phyloP scores from a whole-genome alignment of 2,797 vertebrate genomes.

The Acanthornis magna region DNA sequence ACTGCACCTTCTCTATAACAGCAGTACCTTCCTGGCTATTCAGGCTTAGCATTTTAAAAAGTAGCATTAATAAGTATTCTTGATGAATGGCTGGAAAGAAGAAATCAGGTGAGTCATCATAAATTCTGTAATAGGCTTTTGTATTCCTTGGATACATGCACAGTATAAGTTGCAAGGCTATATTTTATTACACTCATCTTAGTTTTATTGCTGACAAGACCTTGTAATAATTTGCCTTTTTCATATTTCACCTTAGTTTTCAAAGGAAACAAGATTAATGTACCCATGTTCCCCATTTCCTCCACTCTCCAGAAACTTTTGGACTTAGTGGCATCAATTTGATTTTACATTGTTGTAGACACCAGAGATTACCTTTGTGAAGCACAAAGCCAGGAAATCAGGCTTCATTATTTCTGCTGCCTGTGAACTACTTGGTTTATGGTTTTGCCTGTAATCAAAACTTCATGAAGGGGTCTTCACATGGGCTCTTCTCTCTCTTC shows the following conservation, averaged over 20 bases:
- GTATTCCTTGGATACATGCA: background rate
- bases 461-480: background rate
- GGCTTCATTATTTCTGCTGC: background rate
- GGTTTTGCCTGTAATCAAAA: background rate
- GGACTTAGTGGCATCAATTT: background rate
- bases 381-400: background rate
- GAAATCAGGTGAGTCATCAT: background rate
- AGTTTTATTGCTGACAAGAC: background rate
- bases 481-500: background rate
- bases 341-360: background rate
- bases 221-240: slow-evolving; percentile 7
- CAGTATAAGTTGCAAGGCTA: background rate
- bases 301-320: background rate
- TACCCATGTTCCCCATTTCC: background rate
- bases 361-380: background rate
- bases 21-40: background rate
- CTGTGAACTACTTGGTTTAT: background rate
- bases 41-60: background rate
- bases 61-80: background rate
- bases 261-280: background rate
- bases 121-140: background rate
- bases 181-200: background rate
- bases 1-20: background rate
- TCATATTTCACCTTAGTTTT: background rate
- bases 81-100: background rate